These are phyloP conservation scores for Papilio glaucus DNA, from an alignment of 1,140 invertebrate species.

Conservation along the genomic window DNA sequence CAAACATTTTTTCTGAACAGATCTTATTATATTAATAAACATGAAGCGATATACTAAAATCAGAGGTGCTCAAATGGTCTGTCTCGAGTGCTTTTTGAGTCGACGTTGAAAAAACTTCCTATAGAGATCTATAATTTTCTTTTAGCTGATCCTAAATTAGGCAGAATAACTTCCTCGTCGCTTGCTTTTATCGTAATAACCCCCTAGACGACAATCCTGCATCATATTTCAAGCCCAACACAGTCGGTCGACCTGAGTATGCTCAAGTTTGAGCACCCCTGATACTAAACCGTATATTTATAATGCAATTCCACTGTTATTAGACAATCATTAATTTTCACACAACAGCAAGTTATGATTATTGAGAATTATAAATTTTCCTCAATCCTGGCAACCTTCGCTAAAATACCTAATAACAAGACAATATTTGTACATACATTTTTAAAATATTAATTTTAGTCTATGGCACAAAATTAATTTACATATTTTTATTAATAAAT, in stretches of 20 bases:
- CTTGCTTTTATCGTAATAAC: too few relatives aligned
- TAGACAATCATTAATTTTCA: neutral
- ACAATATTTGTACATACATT: neutral
- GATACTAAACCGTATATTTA: neutral
- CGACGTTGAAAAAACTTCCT: too few relatives aligned
- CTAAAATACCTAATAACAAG: neutral
- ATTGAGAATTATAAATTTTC: neutral
- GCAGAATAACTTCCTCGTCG: too few relatives aligned
- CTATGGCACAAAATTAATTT: conserved; percentile 11
- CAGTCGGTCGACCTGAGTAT: too few relatives aligned
- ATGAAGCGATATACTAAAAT: too few relatives aligned
- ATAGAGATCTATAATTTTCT: too few relatives aligned
- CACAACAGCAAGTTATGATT: neutral
- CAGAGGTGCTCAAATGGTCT: too few relatives aligned
- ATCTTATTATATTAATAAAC: neutral
- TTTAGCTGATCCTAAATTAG: too few relatives aligned
- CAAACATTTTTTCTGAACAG: neutral
- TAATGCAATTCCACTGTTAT: neutral
- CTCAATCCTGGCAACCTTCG: neutral
- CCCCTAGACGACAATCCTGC: too few relatives aligned
- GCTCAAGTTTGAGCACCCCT: too few relatives aligned
- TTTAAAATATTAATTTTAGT: conserved; percentile 1
- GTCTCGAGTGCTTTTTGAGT: too few relatives aligned
- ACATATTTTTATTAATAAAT: neutral
- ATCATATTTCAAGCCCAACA: too few relatives aligned